A percentile compares a stretch with the other conserved stretches of the same genome.
phyloP scores from a whole-genome alignment of 2,113 vertebrate species.

The Neofelis nebulosa region DNA sequence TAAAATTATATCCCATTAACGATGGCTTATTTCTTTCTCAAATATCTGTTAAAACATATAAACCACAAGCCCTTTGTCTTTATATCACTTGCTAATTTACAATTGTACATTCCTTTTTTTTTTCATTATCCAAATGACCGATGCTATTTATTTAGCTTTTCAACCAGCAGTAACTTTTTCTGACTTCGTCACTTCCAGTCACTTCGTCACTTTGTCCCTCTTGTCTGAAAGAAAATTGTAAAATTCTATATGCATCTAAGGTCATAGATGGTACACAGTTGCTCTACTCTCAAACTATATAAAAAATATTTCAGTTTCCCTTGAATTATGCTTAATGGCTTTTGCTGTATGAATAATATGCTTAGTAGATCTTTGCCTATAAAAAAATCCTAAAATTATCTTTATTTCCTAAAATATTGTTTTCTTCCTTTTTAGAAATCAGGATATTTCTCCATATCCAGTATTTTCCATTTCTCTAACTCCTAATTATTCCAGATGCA shows the following conservation, averaged over 20 bases:
- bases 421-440: background rate
- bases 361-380: background rate
- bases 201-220: background rate
- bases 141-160: background rate
- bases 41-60: background rate
- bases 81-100: background rate
- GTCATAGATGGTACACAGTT: background rate
- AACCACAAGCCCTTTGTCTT: background rate
- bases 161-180: background rate
- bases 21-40: background rate
- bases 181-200: background rate
- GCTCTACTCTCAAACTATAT: background rate
- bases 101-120: background rate
- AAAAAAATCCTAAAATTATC: background rate
- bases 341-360: background rate
- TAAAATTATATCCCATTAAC: background rate
- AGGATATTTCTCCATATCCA: background rate
- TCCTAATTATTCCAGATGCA: background rate
- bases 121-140: background rate
- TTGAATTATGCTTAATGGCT: background rate
- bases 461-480: background rate
- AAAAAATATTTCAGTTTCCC: background rate
- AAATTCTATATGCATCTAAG: background rate
- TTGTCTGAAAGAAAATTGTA: background rate
- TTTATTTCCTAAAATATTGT: background rate